Evolutionary conservation across 2,888 invertebrate species (phyloP), one percentile per base, ranked within the genome.

Genomic region (Cephalotes varians): DNA sequence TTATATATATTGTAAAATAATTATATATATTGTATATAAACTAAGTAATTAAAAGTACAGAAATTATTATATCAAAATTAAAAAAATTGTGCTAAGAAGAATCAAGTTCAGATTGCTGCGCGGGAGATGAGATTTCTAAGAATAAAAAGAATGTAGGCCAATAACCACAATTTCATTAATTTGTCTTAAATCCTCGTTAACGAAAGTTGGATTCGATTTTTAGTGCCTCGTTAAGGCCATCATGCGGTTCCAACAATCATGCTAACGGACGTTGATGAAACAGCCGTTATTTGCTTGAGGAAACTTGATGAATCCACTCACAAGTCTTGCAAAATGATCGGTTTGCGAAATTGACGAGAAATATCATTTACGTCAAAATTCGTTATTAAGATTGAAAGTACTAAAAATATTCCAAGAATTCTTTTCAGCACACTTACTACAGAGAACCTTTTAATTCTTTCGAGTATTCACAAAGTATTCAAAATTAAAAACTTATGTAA

Each of bases 161-260:
- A 40, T 28, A n/a, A 9, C n/a, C n/a, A n/a, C n/a, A 51, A 65
- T 76, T 76, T 65, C 74, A 76, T 76, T 65, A 76, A 76, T 65
- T 49, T 76, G 51, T n/a, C 51, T 76, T n/a, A 65, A 64, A 65
- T 76, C 65, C 74, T 65, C 65, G 64, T 65, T 37, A 76, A 76
- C 64, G 51, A 28, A 28, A 34, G 6, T 37, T 28, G 37, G 2
- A 76, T 58, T 44, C 64, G 64, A 74, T 65, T 65, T 64, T 65
- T 65, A 49, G 25, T 65, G n/a, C 25, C 62, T 49, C 65, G 74
- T 76, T 76, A 60, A 73, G 44, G 9, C n/a, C 28, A 37, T 54
- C 25, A 28, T 1, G 15, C 37, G 37, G 18, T 31, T 76, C 51
- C 25, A 76, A 76, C 65, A 76, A 65, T 65, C 51, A n/a, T 49